A percentile compares a stretch with the other conserved stretches of the same genome.
Conservation (phyloP, 2,113 vertebrate species). For the Spilogale gracilis region DNA sequence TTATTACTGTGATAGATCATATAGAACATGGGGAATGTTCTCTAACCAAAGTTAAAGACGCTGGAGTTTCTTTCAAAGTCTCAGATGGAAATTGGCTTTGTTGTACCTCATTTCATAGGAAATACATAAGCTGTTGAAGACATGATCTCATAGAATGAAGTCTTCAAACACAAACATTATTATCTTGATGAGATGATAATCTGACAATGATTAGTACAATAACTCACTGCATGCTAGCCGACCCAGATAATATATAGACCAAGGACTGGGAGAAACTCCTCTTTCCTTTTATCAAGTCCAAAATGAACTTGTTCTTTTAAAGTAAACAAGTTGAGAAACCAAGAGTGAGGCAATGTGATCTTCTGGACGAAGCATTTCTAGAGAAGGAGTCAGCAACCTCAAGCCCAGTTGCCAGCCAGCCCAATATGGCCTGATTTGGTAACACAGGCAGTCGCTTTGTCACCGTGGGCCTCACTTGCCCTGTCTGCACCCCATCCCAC, state of each 20-base stretch:
- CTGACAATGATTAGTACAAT: background rate
- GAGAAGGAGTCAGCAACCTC: constrained; percentile 10
- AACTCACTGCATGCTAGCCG: background rate
- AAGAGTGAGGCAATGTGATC: constrained; percentile 53
- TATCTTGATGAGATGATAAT: constrained; percentile 1
- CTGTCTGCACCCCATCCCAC: background rate
- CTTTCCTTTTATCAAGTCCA: background rate
- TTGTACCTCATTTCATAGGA: background rate
- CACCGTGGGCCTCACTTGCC: background rate
- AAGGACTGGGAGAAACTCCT: background rate
- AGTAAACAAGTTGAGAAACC: constrained; percentile 69
- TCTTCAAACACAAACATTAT: background rate
- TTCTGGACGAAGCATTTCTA: background rate
- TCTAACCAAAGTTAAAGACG: constrained; percentile 51
- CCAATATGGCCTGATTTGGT: background rate
- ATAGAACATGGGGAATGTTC: background rate
- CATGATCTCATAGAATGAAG: background rate
- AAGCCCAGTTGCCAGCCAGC: background rate
- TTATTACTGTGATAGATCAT: background rate
- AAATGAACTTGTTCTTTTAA: constrained; percentile 53
- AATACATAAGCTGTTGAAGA: background rate
- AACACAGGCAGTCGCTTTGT: background rate
- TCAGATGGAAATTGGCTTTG: background rate
- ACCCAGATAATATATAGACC: background rate
- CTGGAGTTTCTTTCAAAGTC: background rate